Percentiles rank a stretch among this genome's conserved stretches.
phyloP scores from a whole-genome alignment of 2,113 vertebrate species.

The Canis aureus region DNA sequence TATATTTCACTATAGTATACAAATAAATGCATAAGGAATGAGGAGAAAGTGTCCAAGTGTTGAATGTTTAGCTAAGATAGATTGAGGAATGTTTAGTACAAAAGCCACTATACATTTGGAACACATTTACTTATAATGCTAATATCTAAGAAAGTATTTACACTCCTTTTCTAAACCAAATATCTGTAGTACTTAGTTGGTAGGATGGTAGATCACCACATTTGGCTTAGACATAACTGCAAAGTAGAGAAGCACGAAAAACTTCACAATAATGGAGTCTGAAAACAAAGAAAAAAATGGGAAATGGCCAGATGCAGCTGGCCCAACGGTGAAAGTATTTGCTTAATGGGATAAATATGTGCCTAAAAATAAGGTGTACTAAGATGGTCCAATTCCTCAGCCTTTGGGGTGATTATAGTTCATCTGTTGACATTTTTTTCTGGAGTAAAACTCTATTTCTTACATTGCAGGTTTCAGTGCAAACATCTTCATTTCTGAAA shows the following conservation, averaged over 20 bases:
- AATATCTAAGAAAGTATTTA: conserved; percentile 60
- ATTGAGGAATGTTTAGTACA: conserved; percentile 55
- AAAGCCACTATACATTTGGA: conserved; percentile 48
- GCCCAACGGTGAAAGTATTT: conserved; percentile 54
- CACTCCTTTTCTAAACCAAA: conserved; percentile 71
- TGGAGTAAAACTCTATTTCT: conserved; percentile 66
- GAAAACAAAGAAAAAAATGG: conserved; percentile 64
- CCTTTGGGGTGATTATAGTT: conserved; percentile 69
- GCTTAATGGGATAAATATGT: conserved; percentile 70
- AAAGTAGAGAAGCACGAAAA: conserved; percentile 70
- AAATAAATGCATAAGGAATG: conserved; percentile 14
- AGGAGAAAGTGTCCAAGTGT: conserved; percentile 48
- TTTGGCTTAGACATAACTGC: conserved; percentile 66
- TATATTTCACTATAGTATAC: not conserved
- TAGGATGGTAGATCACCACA: conserved; percentile 55
- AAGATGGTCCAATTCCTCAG: conserved; percentile 35
- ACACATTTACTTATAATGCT: conserved; percentile 60
- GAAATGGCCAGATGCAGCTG: conserved; percentile 61
- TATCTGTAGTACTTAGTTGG: conserved; percentile 56
- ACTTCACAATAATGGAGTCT: conserved; percentile 63
- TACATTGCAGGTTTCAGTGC: conserved; percentile 34
- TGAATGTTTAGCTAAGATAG: conserved; percentile 49
- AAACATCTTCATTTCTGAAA: conserved; percentile 73
- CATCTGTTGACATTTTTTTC: conserved; percentile 60
- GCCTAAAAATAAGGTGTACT: conserved; percentile 62